These are phyloP conservation scores for Temnopleurus reevesii DNA, from an alignment of 53 echinoderm and acorn worm species.

Conservation along the genomic window DNA sequence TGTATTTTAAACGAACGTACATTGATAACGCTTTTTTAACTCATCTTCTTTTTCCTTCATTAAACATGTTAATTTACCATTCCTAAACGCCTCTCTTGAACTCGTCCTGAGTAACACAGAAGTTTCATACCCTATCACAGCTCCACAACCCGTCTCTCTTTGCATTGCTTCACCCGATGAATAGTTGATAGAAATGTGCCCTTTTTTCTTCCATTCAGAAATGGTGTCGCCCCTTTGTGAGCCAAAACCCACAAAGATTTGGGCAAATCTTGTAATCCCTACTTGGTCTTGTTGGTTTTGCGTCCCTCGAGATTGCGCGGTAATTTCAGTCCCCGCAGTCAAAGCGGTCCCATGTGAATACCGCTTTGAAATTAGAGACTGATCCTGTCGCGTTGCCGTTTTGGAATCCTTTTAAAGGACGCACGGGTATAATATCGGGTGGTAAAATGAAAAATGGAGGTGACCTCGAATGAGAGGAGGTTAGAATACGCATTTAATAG, in stretches of 20 bases:
- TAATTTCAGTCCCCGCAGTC: slow-evolving; percentile 44
- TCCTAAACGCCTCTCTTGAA: too few species aligned
- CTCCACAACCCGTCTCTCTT: not conserved
- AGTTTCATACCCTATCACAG: too few species aligned
- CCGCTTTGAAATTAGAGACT: slow-evolving; percentile 47
- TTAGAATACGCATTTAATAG: slow-evolving; percentile 8
- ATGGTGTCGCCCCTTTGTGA: slow-evolving; percentile 41
- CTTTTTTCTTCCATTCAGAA: slow-evolving; percentile 52
- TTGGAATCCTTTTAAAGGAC: slow-evolving; percentile 33
- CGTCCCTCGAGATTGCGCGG: slow-evolving; percentile 43
- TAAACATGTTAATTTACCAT: too few species aligned
- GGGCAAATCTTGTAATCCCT: slow-evolving; percentile 35
- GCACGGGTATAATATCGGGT: not conserved
- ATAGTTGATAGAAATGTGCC: slow-evolving; percentile 35
- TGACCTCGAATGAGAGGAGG: not conserved
- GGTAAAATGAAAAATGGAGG: not conserved
- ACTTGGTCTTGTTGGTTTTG: slow-evolving; percentile 37
- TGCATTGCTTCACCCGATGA: not conserved
- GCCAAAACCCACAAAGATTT: slow-evolving; percentile 53
- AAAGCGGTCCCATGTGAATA: slow-evolving; percentile 42
- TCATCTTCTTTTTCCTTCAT: too few species aligned
- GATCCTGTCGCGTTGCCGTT: slow-evolving; percentile 43
- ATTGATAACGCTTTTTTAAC: too few species aligned
- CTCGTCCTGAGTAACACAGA: too few species aligned
- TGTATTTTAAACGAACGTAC: too few species aligned